Base-by-base conservation (phyloP, 2,888 invertebrate genomes). In the Eledone cirrhosa region DNA sequence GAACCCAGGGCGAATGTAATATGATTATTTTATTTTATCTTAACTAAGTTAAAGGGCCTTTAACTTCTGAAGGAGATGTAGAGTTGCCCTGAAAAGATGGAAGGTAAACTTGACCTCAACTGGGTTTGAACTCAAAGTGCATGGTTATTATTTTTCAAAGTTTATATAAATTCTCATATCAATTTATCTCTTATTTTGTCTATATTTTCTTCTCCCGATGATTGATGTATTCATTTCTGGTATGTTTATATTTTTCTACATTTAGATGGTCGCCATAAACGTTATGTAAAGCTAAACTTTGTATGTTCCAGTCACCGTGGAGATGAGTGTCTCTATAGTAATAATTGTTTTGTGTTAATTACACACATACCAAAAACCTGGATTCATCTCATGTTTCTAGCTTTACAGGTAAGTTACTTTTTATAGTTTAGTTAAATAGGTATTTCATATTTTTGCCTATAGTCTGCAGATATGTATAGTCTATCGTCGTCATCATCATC, bases 311-410 rank as follows among this genome's bases (percentile, higher is more conserved):
- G 94, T 94, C 85, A 91, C 82, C 72, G 41, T 4, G 90, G 91
- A 24, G 93, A 95, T 86, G 94, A 97, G 91, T 98, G 97, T 91
- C 93, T 97, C 81, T 97, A 96, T 92, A 89, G 89, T 77, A 72
- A 41, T 41, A 90, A 90, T 59, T 90, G 91, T 82, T 92, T 92
- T 84, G 90, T 90, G 2, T 88, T 92, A 83, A 91, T 92, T 85
- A 93, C 93, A 48, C 93, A 95, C 82, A 94, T 94, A 89, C 95
- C 97, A 0, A 93, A 96, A 84, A 94, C 95, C 69, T 97, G 97
- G 98, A 95, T 98, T 83, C 97, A 98, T 92, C 93, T 98, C 77
- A 97, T 98, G 97, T 97, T 98, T 91, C 93, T 98, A 78, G 96
- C 97, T 82, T 93, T 97, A 82, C 97, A 97, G 92, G 93, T 93